Evolutionary conservation across 2,888 invertebrate species (phyloP).

Genomic region (Ramazzottius varieornatus): DNA sequence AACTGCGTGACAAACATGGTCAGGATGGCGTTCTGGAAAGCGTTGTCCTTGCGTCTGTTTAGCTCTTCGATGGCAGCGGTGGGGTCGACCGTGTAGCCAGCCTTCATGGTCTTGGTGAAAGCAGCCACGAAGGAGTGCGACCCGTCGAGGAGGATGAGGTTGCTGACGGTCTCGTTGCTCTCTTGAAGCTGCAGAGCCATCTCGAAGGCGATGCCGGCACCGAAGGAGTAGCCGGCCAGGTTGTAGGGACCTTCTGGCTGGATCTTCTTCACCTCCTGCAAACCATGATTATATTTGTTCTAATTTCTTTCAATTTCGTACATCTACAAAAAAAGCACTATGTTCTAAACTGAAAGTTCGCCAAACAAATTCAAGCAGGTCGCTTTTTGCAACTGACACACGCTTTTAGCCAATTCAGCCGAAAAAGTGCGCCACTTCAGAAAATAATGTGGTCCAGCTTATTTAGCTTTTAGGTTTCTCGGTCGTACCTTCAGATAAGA

Average conservation of each 20-base stretch:
- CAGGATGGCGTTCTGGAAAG: slow-evolving; percentile 13
- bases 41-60: slow-evolving; percentile 15
- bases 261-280: slow-evolving; percentile 40
- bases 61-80: slow-evolving; percentile 12
- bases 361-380: neutral
- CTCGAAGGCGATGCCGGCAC: slow-evolving; percentile 75
- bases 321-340: neutral
- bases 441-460: no score
- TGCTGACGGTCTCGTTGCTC: slow-evolving; percentile 16
- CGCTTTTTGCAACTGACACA: neutral
- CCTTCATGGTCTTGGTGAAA: slow-evolving; percentile 18
- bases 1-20: slow-evolving; percentile 15
- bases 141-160: slow-evolving; percentile 61
- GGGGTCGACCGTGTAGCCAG: slow-evolving; percentile 8
- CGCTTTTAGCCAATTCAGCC: neutral
- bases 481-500: slow-evolving; percentile 23
- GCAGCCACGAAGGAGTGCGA: slow-evolving; percentile 27
- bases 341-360: slow-evolving; percentile 4
- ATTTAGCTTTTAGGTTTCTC: no score
- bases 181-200: slow-evolving; percentile 38
- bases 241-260: slow-evolving; percentile 60
- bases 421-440: no score
- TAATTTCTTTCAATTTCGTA: neutral
- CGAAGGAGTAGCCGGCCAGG: slow-evolving; percentile 79
- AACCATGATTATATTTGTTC: slow-evolving; percentile 8